Conservation (phyloP, 2,888 invertebrate genomes). For the Heteromyza rotundicornis region DNA sequence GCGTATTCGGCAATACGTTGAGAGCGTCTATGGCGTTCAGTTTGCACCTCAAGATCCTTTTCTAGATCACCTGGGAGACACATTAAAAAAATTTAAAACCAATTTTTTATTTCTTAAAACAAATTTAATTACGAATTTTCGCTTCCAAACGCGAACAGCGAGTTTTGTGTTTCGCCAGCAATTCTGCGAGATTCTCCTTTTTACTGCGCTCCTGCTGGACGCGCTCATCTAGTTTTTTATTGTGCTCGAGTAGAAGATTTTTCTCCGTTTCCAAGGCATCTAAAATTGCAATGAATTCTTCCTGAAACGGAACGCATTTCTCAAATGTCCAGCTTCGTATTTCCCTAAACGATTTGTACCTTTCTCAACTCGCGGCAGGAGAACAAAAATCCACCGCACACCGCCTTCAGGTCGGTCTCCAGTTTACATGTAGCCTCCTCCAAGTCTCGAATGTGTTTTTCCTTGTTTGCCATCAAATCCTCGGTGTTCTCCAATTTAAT, state of each 20-base stretch:
- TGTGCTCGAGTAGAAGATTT: conserved; percentile 45
- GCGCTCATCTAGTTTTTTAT: conserved; percentile 45
- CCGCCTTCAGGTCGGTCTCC: conserved; percentile 53
- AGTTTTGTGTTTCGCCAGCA: conserved; percentile 48
- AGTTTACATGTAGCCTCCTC: conserved; percentile 43
- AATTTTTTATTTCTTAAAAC: conserved; percentile 7
- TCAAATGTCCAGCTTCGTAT: no score
- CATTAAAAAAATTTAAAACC: not conserved
- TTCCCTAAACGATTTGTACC: conserved; percentile 37
- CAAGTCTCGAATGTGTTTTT: conserved; percentile 39
- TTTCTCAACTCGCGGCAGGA: conserved; percentile 59
- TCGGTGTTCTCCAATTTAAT: conserved; percentile 49
- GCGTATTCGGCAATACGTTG: conserved; percentile 58
- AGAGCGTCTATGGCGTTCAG: conserved; percentile 53
- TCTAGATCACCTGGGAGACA: conserved; percentile 52
- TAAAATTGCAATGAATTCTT: conserved; percentile 56
- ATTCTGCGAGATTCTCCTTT: conserved; percentile 43
- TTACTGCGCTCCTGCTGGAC: conserved; percentile 46
- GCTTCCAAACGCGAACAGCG: conserved; percentile 53
- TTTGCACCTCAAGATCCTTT: conserved; percentile 49
- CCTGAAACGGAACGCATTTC: conserved; percentile 38
- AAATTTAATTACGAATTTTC: conserved; percentile 45
- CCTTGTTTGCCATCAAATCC: conserved; percentile 39
- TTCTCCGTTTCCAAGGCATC: conserved; percentile 58
- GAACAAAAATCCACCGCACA: conserved; percentile 59